Percentiles rank a stretch among this genome's conserved stretches.
phyloP scores from a whole-genome alignment of 2,113 vertebrate species.

The Lanius ludovicianus region DNA sequence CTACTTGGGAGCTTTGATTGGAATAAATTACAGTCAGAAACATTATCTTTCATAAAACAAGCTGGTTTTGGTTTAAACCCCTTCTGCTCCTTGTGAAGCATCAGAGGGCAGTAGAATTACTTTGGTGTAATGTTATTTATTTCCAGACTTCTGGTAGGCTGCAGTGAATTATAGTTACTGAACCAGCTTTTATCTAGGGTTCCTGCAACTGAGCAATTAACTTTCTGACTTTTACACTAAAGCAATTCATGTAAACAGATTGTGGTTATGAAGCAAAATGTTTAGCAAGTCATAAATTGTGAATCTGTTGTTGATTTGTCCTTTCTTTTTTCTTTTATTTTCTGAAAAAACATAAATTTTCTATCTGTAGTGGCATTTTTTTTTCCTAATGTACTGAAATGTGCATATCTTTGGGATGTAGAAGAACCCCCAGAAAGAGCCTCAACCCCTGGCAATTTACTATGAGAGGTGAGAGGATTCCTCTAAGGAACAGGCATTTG shows the following conservation, averaged over 20 bases:
- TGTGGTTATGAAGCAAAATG: slow-evolving; percentile 64
- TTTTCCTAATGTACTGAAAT: background rate
- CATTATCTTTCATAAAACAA: background rate
- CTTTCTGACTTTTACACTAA: slow-evolving; percentile 55
- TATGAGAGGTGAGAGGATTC: background rate
- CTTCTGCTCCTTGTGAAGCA: background rate
- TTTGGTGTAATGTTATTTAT: slow-evolving; percentile 34
- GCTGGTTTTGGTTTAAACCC: background rate
- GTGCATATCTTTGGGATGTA: background rate
- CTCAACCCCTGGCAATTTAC: background rate
- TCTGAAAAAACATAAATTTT: slow-evolving; percentile 20
- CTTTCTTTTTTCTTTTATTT: background rate
- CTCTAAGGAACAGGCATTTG: background rate
- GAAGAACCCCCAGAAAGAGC: background rate
- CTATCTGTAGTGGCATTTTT: background rate
- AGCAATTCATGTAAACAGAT: slow-evolving; percentile 54
- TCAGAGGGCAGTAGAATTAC: slow-evolving; percentile 3
- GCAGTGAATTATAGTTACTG: slow-evolving; percentile 47
- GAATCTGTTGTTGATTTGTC: slow-evolving; percentile 12
- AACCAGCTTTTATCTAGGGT: slow-evolving; percentile 59
- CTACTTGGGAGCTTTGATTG: background rate
- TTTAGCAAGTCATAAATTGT: slow-evolving; percentile 49
- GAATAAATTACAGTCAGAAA: background rate
- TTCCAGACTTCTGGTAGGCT: slow-evolving; percentile 46
- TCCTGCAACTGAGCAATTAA: slow-evolving; percentile 65